These are phyloP conservation scores for Lycophotia porphyrea DNA, from an alignment of 2,888 invertebrate species.

Conservation along the genomic window DNA sequence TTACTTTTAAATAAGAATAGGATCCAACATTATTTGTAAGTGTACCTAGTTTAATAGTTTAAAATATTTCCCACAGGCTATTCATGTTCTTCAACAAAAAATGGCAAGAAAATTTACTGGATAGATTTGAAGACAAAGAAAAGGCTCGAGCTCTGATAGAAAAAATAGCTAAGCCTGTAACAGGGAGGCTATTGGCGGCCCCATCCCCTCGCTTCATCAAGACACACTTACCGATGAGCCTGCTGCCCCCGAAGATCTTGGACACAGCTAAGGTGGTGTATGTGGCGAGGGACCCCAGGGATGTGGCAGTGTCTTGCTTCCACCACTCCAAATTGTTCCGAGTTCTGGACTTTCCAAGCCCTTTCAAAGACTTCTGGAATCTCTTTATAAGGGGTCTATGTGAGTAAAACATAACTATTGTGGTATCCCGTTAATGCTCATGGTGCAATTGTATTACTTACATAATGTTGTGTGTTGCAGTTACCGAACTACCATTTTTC, in stretches of 20 bases:
- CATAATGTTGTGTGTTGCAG: constrained; percentile 7
- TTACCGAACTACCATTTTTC: constrained; percentile 91
- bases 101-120: constrained; percentile 43
- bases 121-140: constrained; percentile 29
- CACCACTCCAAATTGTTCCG: constrained; percentile 90
- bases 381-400: constrained; percentile 91
- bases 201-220: constrained; percentile 86
- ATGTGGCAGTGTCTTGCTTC: constrained; percentile 94
- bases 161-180: constrained; percentile 36
- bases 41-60: neutral
- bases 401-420: constrained; percentile 74
- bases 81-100: constrained; percentile 52
- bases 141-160: constrained; percentile 33
- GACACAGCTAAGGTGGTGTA: constrained; percentile 91
- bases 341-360: constrained; percentile 89
- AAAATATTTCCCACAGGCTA: constrained; percentile 29
- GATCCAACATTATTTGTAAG: neutral
- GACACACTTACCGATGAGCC: constrained; percentile 92
- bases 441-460: too few relatives aligned
- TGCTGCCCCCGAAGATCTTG: constrained; percentile 90
- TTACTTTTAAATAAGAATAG: neutral
- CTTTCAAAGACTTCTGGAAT: constrained; percentile 91
- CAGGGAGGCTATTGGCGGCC: constrained; percentile 35
- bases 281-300: constrained; percentile 95
- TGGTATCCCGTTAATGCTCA: neutral